These are phyloP conservation scores for Panthera leo DNA, from an alignment of 2,113 vertebrate genomes.

Conservation along the genomic window DNA sequence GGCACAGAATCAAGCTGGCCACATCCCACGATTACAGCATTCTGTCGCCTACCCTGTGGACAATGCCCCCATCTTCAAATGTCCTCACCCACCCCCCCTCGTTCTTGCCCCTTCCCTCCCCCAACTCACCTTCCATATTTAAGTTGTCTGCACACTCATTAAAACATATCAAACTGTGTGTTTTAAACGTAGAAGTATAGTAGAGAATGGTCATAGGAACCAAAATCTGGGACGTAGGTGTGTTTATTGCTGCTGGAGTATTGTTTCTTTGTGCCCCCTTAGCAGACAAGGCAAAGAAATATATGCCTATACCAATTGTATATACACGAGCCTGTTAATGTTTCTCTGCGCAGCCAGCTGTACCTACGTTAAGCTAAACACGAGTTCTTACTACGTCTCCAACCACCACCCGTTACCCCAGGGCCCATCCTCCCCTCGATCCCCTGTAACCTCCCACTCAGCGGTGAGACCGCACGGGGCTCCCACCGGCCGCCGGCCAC, in stretches of 20 bases:
- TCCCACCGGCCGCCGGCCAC: neutral
- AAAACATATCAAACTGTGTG: neutral
- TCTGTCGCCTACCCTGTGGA: neutral
- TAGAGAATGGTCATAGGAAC: neutral
- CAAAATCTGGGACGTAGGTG: too few relatives aligned
- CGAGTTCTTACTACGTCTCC: neutral
- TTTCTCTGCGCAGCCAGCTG: neutral
- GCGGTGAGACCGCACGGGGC: neutral
- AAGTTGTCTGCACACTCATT: fast-evolving
- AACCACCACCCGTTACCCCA: neutral
- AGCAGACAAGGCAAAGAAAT: neutral
- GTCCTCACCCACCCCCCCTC: neutral
- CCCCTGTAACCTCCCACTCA: neutral
- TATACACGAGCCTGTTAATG: neutral
- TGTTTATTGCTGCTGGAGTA: neutral
- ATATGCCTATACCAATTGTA: fast-evolving
- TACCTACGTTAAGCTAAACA: neutral
- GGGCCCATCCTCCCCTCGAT: neutral
- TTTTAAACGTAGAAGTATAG: too few relatives aligned
- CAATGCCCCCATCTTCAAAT: fast-evolving
- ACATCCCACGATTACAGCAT: fast-evolving
- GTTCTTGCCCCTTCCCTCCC: neutral
- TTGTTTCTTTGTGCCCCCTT: neutral
- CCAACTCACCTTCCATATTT: fast-evolving
- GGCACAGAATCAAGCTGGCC: neutral